Percentiles rank a stretch among this genome's conserved stretches.
Conservation (phyloP, 1,140 invertebrate genomes). For the Listronotus oregonensis region DNA sequence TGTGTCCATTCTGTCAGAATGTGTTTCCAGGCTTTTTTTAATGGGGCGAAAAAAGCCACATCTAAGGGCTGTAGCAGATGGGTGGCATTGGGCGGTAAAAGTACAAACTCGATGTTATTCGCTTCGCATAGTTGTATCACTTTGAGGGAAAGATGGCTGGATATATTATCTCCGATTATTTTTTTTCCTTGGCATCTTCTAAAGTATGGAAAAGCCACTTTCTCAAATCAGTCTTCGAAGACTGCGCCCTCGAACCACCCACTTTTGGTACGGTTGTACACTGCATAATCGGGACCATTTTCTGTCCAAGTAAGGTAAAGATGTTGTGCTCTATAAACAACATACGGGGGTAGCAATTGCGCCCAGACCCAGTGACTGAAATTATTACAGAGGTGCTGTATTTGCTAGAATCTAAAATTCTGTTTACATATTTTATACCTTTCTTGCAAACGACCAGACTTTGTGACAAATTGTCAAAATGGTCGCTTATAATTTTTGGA, state of each 20-base stretch:
- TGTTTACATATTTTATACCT: too few relatives aligned
- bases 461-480: too few relatives aligned
- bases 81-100: too few relatives aligned
- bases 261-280: constrained; percentile 11
- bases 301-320: constrained; percentile 3
- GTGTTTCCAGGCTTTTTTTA: constrained; percentile 54
- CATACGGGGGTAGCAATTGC: too few relatives aligned
- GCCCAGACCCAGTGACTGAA: too few relatives aligned
- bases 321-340: too few relatives aligned
- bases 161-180: constrained; percentile 53
- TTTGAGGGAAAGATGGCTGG: constrained; percentile 48
- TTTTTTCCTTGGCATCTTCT: constrained; percentile 1
- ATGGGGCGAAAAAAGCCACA: constrained; percentile 52
- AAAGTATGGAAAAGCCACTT: constrained; percentile 2
- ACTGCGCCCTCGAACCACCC: not conserved
- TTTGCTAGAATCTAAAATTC: too few relatives aligned
- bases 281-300: constrained; percentile 6
- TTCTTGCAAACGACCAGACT: too few relatives aligned
- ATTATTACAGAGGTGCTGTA: too few relatives aligned
- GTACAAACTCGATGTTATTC: too few relatives aligned
- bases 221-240: constrained; percentile 8
- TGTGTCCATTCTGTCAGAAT: constrained; percentile 51
- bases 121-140: constrained; percentile 41
- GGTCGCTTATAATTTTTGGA: too few relatives aligned
- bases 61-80: constrained; percentile 58